Base-by-base conservation (phyloP, 1,140 invertebrate genomes). In the Calycopis cecrops region DNA sequence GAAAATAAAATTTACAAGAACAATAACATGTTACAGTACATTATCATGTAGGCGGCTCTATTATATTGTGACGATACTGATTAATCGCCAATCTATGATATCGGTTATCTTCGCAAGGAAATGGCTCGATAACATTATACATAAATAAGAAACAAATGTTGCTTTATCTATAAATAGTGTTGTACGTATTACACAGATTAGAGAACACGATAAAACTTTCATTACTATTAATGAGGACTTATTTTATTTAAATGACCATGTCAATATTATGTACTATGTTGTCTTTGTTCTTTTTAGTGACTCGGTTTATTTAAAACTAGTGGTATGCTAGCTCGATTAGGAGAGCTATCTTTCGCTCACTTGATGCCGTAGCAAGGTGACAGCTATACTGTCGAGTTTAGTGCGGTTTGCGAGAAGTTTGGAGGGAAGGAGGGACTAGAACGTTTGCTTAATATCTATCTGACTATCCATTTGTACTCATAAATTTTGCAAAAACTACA, bases 21-120 rank as follows among this genome's bases (percentile, higher is more conserved):
- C 21, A 34, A 52, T 35, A 14, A 70, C 65, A 68, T 44, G 63
- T 60, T 56, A 59, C 35, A 9, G 33, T 61, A 55, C 61, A 63
- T 59, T 68, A 62, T 59, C 57, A 60, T 60, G 2, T 53, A 16
- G 52, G 40, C 40, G 37, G 33, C 52, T 53, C 38, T 42, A 34
- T 53, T 44, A 42, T 59, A 59, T 69, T 63, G 71, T 73, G 67
- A 69, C 65, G 69, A 80, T 72, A 42, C 2, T 52, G 67, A 71
- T 64, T 69, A 67, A 69, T 56, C 52, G 55, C 37, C 57, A 62
- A 79, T 79, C 63, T 71, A 68, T 69, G 48, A 68, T 79, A 73
- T 72, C 9, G 14, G 42, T 67, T 83, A 83, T 80, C 74, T 71
- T 73, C 67, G 69, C 60, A 52, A 68, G 69, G 70, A 80, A 80